phyloP scores from a whole-genome alignment of 2,113 vertebrate species.

The Syrrhaptes paradoxus region DNA sequence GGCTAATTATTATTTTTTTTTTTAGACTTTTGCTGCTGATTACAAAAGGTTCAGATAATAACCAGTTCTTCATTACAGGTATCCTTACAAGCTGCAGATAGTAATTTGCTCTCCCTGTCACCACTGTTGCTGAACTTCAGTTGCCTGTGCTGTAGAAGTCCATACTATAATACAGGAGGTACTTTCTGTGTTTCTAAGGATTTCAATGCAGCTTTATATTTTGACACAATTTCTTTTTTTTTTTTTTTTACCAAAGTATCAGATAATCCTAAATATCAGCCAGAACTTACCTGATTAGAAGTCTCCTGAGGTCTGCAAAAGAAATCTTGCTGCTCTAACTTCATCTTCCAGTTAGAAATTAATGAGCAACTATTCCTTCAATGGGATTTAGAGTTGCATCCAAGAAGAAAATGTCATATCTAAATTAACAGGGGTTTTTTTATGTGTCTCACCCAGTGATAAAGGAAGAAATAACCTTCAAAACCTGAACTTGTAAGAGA shows the following conservation, averaged over 20 bases:
- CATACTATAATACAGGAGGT: background rate
- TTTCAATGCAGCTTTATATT: background rate
- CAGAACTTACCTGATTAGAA: background rate
- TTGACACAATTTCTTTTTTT: background rate
- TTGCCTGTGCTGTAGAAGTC: background rate
- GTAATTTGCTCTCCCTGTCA: background rate
- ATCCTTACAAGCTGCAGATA: constrained; percentile 1
- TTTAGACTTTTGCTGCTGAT: background rate
- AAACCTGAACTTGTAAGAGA: background rate
- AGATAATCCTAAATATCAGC: background rate
- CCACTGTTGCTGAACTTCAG: background rate
- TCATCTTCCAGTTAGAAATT: background rate
- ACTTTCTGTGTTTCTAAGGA: background rate
- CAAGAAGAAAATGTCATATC: background rate
- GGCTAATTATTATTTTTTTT: background rate
- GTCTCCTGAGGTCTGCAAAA: background rate
- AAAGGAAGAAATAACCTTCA: background rate
- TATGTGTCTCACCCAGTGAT: background rate
- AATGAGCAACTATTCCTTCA: background rate
- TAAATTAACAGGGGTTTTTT: background rate
- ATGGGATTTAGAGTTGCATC: background rate
- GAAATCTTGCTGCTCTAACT: background rate
- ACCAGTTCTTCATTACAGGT: constrained; percentile 6
- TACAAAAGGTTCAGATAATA: background rate
- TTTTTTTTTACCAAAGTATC: background rate